These are phyloP conservation scores for Rattus rattus DNA, from an alignment of 2,113 vertebrate species.

Conservation along the genomic window DNA sequence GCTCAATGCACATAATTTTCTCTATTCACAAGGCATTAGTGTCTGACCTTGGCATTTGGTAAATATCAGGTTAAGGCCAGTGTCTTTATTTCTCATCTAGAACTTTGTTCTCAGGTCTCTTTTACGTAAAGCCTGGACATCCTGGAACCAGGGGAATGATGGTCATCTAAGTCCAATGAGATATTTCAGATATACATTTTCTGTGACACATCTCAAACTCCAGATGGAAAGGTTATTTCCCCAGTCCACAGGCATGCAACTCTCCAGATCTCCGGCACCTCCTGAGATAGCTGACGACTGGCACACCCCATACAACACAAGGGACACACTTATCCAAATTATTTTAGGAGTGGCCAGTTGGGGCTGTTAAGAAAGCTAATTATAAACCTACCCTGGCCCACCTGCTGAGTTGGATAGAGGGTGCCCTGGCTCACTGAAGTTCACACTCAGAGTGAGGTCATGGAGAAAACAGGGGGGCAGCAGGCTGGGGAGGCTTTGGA, in stretches of 20 bases:
- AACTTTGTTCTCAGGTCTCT: not conserved
- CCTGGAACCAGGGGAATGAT: too few species aligned
- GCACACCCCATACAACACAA: not conserved
- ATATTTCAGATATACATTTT: not conserved
- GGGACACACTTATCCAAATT: slow-evolving; percentile 30
- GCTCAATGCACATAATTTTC: not conserved
- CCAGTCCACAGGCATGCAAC: not conserved
- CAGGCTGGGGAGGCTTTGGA: not conserved
- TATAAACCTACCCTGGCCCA: not conserved
- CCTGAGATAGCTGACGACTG: not conserved
- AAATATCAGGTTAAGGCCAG: not conserved
- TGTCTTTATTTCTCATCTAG: not conserved
- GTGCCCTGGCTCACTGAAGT: not conserved
- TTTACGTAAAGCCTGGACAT: not conserved
- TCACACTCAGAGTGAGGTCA: slow-evolving; percentile 53
- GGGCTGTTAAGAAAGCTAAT: slow-evolving; percentile 57
- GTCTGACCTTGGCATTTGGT: not conserved
- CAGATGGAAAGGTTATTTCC: slow-evolving; percentile 43
- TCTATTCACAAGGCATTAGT: not conserved
- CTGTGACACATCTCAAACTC: not conserved
- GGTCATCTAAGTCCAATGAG: not conserved
- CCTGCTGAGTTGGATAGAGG: slow-evolving; percentile 43
- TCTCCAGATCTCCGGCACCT: slow-evolving; percentile 1
- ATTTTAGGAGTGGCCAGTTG: slow-evolving; percentile 46
- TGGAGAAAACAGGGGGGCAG: not conserved